Evolutionary conservation across 2,888 invertebrate species (phyloP).

Genomic region (Coenonympha arcania): DNA sequence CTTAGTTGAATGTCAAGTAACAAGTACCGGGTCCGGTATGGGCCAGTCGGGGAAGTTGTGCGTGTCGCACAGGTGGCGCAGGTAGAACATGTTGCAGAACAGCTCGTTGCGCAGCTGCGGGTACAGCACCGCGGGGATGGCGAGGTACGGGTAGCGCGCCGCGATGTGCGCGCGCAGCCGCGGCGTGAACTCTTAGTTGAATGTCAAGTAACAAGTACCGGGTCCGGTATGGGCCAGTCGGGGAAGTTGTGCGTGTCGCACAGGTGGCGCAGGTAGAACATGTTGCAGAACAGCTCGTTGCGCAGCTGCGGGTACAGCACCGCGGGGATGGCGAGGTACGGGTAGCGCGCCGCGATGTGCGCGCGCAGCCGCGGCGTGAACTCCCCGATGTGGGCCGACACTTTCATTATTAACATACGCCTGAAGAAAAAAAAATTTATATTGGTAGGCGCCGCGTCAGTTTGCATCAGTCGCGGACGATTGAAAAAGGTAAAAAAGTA

Average conservation of each 20-base stretch:
- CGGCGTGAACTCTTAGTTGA: constrained; percentile 49
- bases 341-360: constrained; percentile 95
- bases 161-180: constrained; percentile 94
- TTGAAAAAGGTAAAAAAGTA: no score
- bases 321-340: constrained; percentile 95
- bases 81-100: constrained; percentile 98
- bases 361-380: constrained; percentile 95
- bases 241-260: constrained; percentile 93
- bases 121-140: constrained; percentile 93
- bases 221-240: constrained; percentile 97
- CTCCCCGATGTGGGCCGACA: constrained; percentile 97
- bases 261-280: constrained; percentile 96
- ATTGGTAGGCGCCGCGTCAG: no score
- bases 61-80: constrained; percentile 95
- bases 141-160: constrained; percentile 95
- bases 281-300: constrained; percentile 97
- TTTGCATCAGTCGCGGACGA: no score
- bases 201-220: constrained; percentile 71
- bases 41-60: constrained; percentile 96
- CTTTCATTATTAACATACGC: constrained; percentile 95
- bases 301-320: constrained; percentile 95
- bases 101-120: constrained; percentile 96
- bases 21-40: constrained; percentile 89
- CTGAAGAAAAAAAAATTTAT: constrained; percentile 61
- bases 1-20: not conserved